Percentiles rank a stretch among this genome's conserved stretches.
Conservation (phyloP, 2,113 vertebrate genomes). For the Paramormyrops kingsleyae region DNA sequence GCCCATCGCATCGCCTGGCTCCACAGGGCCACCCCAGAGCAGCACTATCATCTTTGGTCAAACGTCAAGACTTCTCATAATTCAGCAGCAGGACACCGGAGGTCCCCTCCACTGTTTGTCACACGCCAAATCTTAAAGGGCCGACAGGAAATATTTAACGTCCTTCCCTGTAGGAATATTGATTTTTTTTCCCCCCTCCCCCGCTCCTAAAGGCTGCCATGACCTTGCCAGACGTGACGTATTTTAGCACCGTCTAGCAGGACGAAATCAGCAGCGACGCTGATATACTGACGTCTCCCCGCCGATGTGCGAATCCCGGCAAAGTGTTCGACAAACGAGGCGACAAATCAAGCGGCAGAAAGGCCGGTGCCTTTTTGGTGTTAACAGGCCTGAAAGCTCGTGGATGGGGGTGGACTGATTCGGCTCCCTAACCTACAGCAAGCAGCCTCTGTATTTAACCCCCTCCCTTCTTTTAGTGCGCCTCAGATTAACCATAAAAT, state of each 20-base stretch:
- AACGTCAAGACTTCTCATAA: conserved; percentile 5
- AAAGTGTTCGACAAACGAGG: neutral
- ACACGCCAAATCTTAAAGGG: conserved; percentile 9
- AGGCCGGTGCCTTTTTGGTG: neutral
- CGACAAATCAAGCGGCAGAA: neutral
- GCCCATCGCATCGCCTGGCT: neutral
- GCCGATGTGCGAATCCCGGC: neutral
- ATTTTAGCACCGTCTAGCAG: conserved; percentile 11
- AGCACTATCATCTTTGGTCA: neutral
- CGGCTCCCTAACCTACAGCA: neutral
- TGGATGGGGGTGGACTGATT: neutral
- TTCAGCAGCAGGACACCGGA: neutral
- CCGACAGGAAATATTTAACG: conserved; percentile 23
- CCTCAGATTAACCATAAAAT: conserved; percentile 69
- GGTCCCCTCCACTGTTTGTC: conserved; percentile 4
- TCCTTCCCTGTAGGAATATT: conserved; percentile 15
- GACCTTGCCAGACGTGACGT: conserved; percentile 27
- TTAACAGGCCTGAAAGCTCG: neutral
- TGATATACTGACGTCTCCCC: neutral
- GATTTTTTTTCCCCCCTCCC: neutral
- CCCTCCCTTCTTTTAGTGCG: conserved; percentile 47
- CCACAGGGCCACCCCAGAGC: neutral
- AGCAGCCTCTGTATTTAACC: neutral
- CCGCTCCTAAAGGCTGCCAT: neutral
- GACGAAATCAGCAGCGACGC: neutral